Base-by-base conservation (phyloP, 2,113 vertebrate species). In the Carassius carassius region DNA sequence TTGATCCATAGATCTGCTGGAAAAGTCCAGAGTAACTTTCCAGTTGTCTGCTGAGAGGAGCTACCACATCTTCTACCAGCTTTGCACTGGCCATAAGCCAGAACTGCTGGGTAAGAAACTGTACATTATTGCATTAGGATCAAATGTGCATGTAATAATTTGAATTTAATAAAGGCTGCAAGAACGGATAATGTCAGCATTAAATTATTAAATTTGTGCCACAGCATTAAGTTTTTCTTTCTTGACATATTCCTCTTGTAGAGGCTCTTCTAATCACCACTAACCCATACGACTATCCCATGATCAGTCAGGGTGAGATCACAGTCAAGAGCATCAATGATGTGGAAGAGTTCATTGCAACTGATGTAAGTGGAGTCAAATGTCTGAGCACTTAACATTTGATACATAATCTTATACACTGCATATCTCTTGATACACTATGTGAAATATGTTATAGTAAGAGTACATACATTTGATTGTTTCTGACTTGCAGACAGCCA, bases 231-330 rank as follows among this genome's bases (percentile, higher is more conserved):
- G n/a, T 87, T 3, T 3, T 6, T 35, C 5, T 91, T 35, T 17
- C 67, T 84, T 65, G 41, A 56, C 0, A 41, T 84, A 1, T 44
- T 94, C 62, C 9, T 83, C 76, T 81, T 88, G 32, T 86, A 93
- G 92, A 92, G 88, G 91, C 89, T 80, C 95, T 98, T 21, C 93
- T 98, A 74, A 97, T 97, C 7, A 96, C 96, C 76, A 97, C 96
- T 49, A 98, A 98, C 85, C 96, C 96, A 0, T 98, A 92, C 78
- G 96, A 97, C 90, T 97, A 73, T 74, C 95, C 91, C 14, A 95
- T 95, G 85, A 89, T 97, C 87, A 97, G 96, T 88, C 96, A 97
- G 63, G 97, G 97, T 5, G 97, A 98, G 87, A 96, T 98, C 88
- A 94, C 89, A 7, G 97, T 98, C 47, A 91, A 96, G 85, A 98